Base-by-base conservation (phyloP, 2,888 invertebrate genomes). In the Elegia similella region DNA sequence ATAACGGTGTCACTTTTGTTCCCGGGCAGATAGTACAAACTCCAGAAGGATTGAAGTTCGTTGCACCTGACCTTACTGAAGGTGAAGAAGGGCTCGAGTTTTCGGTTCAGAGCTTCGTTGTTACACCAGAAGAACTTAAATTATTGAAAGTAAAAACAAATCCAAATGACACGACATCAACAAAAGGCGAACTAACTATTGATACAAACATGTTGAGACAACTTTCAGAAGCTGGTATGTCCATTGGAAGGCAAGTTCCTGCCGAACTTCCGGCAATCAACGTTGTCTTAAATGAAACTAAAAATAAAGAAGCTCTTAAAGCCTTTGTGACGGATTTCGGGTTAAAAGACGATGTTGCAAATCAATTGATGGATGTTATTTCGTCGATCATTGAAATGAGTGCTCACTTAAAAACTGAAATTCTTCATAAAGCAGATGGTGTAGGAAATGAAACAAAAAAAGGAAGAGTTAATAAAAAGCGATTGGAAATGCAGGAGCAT, bases 21-120 rank as follows among this genome's bases (percentile, higher is more conserved):
- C 95, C 96, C 6, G 96, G 96, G 0, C 95, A 96, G 87, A 95
- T 95, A 7, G 92, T 96, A 34, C 93, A 95, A 76, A 95, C 95
- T 17, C 94, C 94, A 44, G 94, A 93, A 73, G 96, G 96, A 0
- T 89, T 94, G 1, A 93, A 93, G 62, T 95, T 95, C 71, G 93
- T 95, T 6, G 95, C 95, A 0, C 94, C 95, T 17, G 94, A 95
- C 72, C 84, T 95, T 3, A 93, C 92, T 7, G 94, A 94, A 72
- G 94, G 94, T 0, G 93, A 94, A 52, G 94, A 94, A 73, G 94
- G 94, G 0, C 85, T 94, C 46, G 94, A 95, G 70, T 95, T 95
- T 76, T 95, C 94, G 1, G 94, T 95, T 0, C 95, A 95, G 84
- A 95, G 95, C 63, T 95, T 95, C 71, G 86, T 92, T 29, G 91